Base-by-base conservation (phyloP, 2,888 invertebrate genomes). In the Thumatha senex region DNA sequence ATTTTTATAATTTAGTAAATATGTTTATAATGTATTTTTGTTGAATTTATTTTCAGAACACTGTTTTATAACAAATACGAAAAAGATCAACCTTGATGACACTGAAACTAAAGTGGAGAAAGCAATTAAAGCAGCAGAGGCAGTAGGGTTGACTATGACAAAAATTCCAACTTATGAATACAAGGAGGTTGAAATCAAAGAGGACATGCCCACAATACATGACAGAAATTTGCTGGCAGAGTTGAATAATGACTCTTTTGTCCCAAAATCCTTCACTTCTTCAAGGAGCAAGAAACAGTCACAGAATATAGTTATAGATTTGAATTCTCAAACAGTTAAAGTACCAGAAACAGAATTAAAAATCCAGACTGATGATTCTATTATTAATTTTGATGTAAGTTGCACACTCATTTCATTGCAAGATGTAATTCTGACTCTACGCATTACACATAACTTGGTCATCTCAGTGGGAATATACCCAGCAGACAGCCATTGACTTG, bases 241-340 rank as follows among this genome's bases (percentile, higher is more conserved):
- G 70, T 93, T 96, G 36, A 96, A 96, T 68, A 93, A 92, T 54
- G 95, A 96, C 54, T 90, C 92, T 11, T 96, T 96, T 80, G 88
- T 92, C 9, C 95, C 92, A 0, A 94, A 93, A 59, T 56, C 92
- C 1, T 94, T 94, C 58, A 92, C 92, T 0, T 92, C 94, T 0
- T 92, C 92, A 31, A 89, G 85, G 61, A 93, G 82, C 62, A 94
- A 95, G 59, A 95, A 94, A 62, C 91, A 93, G 34, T 87, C 93
- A 3, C 93, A 94, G 63, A 95, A 94, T 74, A 95, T 96, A 63
- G 93, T 95, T 0, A 96, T 96, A 56, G 95, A 96, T 73, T 92
- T 96, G 47, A 93, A 93, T 62, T 92, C 94, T 1, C 94, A 96
- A 67, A 96, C 95, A 15, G 94, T 96, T 42, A 94, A 93, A 62